Conservation (phyloP, 2,888 invertebrate species). For the Gisinianus flammeolus region DNA sequence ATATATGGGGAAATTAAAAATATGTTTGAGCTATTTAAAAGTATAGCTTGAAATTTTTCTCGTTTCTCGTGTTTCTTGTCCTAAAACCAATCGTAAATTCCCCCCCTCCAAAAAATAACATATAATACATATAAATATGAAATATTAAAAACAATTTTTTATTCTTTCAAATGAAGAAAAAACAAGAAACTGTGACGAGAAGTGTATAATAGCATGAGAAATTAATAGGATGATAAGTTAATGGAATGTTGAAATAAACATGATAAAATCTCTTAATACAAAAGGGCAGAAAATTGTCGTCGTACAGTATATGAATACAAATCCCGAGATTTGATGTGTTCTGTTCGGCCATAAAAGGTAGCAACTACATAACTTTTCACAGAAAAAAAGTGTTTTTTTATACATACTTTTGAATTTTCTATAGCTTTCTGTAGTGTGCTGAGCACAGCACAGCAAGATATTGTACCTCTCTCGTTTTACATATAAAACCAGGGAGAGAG, state of each 20-base stretch:
- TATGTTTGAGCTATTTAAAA: too few species aligned
- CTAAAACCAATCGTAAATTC: too few species aligned
- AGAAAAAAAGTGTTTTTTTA: too few species aligned
- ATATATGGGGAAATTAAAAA: too few species aligned
- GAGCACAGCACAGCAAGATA: slow-evolving; percentile 5
- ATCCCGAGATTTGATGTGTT: neutral
- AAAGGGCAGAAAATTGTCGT: neutral
- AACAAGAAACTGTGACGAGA: neutral
- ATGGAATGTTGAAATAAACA: neutral
- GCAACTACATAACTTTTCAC: neutral
- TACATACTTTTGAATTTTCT: too few species aligned
- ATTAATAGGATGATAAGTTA: neutral
- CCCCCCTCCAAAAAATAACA: too few species aligned
- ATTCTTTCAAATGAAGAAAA: neutral
- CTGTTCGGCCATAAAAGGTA: neutral
- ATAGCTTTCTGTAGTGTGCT: neutral
- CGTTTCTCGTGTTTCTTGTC: too few species aligned
- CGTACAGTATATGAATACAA: neutral
- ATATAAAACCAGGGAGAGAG: neutral
- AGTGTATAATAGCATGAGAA: neutral
- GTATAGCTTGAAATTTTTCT: too few species aligned
- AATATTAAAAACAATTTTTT: neutral
- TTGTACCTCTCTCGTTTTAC: neutral
- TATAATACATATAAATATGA: neutral
- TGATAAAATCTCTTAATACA: neutral